These are phyloP conservation scores for Buathra laborator DNA, from an alignment of 2,888 invertebrate genomes.

Conservation along the genomic window DNA sequence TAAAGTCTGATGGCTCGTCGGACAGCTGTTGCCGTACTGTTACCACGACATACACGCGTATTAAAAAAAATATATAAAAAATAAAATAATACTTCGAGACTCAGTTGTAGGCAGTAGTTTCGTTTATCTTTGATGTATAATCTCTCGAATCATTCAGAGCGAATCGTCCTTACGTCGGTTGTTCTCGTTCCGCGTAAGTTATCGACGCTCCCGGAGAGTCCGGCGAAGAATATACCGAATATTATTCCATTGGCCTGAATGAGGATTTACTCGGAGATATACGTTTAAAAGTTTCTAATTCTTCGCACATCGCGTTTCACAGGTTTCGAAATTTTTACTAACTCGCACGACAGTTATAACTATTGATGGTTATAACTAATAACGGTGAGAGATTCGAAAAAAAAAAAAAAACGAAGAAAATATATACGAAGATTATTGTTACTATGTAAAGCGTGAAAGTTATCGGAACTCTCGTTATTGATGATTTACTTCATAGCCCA, in stretches of 20 bases:
- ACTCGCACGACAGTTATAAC: not conserved
- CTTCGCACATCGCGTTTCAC: constrained; percentile 15
- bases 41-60: not conserved
- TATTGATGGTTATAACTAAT: constrained; percentile 1
- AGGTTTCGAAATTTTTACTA: constrained; percentile 15
- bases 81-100: constrained; percentile 5
- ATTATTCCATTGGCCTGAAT: constrained; percentile 64
- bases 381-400: constrained; percentile 16
- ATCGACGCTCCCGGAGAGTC: constrained; percentile 12
- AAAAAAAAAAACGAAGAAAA: not conserved
- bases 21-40: constrained; percentile 38
- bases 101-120: constrained; percentile 1
- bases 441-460: constrained; percentile 57
- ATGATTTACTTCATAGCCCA: constrained; percentile 61
- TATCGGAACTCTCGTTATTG: constrained; percentile 60
- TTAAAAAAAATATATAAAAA: constrained; percentile 10
- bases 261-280: constrained; percentile 16
- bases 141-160: constrained; percentile 79
- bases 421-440: not conserved
- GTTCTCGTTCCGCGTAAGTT: constrained; percentile 50
- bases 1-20: constrained; percentile 16
- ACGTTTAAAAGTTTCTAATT: constrained; percentile 56
- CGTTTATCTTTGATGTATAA: constrained; percentile 73
- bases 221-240: constrained; percentile 46
- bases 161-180: constrained; percentile 64